Evolutionary conservation across 2,888 invertebrate genomes (phyloP).

Genomic region (Gordius sp.): DNA sequence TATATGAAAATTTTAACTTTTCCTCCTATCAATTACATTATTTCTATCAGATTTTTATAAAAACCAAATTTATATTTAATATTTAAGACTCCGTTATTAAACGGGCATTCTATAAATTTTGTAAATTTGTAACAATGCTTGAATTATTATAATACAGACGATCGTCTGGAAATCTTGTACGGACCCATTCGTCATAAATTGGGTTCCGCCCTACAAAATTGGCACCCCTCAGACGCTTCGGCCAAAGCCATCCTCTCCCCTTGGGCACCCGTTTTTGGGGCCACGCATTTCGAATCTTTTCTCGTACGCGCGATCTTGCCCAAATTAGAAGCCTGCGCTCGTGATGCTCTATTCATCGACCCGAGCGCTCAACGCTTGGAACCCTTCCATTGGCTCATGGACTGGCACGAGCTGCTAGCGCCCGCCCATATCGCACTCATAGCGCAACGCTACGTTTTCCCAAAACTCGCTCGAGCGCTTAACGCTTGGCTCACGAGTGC

Average conservation of each 20-base stretch:
- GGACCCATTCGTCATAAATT: constrained; percentile 70
- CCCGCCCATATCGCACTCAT: no score
- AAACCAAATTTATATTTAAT: background rate
- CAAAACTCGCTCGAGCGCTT: no score
- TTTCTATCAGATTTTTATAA: no score
- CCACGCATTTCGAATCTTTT: constrained; percentile 50
- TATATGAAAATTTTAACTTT: no score
- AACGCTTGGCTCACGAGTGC: no score
- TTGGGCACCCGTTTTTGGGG: constrained; percentile 53
- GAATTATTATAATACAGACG: constrained; percentile 22
- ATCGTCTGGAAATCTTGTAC: constrained; percentile 39
- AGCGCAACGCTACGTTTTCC: no score
- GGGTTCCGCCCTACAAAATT: constrained; percentile 42
- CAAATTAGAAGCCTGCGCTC: constrained; percentile 39
- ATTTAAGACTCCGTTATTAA: no score
- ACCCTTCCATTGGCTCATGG: no score
- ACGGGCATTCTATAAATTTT: constrained; percentile 5
- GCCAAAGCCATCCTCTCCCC: constrained; percentile 68
- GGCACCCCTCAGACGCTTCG: constrained; percentile 66
- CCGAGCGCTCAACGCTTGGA: no score
- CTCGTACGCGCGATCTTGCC: constrained; percentile 60
- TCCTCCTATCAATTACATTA: no score
- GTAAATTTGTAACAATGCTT: constrained; percentile 4
- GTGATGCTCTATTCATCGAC: background rate
- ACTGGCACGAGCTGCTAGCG: no score